Base-by-base conservation (phyloP, 2,888 invertebrate genomes). In the Andrena hattorfiana region DNA sequence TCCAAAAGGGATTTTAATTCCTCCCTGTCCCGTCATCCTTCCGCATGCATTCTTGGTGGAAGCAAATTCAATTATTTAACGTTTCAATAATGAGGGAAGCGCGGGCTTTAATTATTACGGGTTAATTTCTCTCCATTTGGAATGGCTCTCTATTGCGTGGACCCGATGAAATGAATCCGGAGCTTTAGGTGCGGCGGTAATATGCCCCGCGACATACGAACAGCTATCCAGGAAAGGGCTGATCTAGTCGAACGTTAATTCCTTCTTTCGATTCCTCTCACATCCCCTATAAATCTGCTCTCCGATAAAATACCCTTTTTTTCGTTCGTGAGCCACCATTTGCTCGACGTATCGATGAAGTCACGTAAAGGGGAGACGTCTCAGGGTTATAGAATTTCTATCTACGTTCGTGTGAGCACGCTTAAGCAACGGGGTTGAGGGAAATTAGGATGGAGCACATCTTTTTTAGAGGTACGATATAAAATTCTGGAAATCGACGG, bases 191-290 rank as follows among this genome's bases (percentile, higher is more conserved):
- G 32, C 2, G 2, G 62, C 70, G 62, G 79, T 70, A 42, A 35
- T 79, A 56, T 74, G 56, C 16, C 20, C 3, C 32, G 51, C 13
- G 13, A 13, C 28, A 64, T 60, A 30, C 49, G 54, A 67, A 54
- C 8, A n/a, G 23, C 66, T n/a, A 59, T 80, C 30, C 60, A 79
- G 49, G 78, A 62, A 60, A 54, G 59, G 26, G 48, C 80, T 72
- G 81, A 81, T 72, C 64, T 72, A 81, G 64, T 62, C 76, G 78
- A 81, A 69, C 70, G 54, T 81, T 81, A 81, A 87, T 87, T 83
- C 59, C 81, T 30, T 51, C 7, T 35, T 30, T 16, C 23, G 23
- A 68, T 64, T 56, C 76, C 68, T 69, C 49, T 60, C 51, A 1
- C 66, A 8, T 63, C 74, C 62, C 28, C 60, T 59, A 48, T 26